These are phyloP conservation scores for Caenorhabditis doughertyi DNA, from an alignment of 2,888 invertebrate genomes.

Conservation along the genomic window DNA sequence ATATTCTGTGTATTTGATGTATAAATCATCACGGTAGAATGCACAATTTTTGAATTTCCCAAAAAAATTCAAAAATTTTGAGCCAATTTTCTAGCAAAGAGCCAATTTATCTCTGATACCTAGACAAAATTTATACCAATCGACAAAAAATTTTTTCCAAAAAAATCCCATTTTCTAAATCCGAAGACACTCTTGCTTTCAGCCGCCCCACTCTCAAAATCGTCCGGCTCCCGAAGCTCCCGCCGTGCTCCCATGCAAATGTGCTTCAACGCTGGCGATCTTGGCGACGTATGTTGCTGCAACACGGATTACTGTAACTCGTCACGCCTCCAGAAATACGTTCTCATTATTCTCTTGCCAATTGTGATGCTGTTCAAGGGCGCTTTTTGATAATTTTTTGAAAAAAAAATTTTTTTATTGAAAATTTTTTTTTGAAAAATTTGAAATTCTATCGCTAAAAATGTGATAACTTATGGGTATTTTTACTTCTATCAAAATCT, in stretches of 20 bases:
- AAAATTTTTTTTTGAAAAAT: neutral
- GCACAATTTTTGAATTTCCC: no score
- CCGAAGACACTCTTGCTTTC: neutral
- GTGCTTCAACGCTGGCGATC: slow-evolving; percentile 70
- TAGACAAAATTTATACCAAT: no score
- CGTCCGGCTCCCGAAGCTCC: slow-evolving; percentile 27
- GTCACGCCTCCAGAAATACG: slow-evolving; percentile 8
- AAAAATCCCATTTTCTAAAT: neutral
- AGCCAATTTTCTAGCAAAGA: no score
- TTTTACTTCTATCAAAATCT: neutral
- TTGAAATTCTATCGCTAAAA: slow-evolving; percentile 8
- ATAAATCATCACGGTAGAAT: no score
- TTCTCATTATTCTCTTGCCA: slow-evolving; percentile 13
- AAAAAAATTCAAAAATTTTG: no score
- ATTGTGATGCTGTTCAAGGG: neutral
- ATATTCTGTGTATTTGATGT: no score
- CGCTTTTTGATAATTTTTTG: neutral
- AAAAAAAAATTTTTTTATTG: neutral
- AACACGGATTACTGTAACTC: slow-evolving; percentile 70
- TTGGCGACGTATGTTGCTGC: slow-evolving; percentile 71
- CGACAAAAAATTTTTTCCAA: neutral
- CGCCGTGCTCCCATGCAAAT: slow-evolving; percentile 58
- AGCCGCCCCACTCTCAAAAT: slow-evolving; percentile 33
- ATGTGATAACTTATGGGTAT: slow-evolving; percentile 36
- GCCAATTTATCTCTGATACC: no score